These are phyloP conservation scores for Synergus itoensis DNA, from an alignment of 2,888 invertebrate genomes.

Conservation along the genomic window DNA sequence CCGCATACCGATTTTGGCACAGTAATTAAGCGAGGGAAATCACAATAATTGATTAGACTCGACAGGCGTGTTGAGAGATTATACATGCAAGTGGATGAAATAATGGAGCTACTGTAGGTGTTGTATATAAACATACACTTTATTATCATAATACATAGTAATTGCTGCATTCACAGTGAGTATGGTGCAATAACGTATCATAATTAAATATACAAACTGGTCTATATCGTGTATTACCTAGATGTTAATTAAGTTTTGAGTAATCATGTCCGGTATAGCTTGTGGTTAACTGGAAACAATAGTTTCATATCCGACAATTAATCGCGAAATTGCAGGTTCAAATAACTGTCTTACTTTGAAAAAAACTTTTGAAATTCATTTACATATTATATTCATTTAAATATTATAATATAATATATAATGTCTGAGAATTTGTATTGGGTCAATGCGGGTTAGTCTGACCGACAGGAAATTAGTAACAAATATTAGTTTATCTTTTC, in stretches of 20 bases:
- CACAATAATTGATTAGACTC: slow-evolving; percentile 58
- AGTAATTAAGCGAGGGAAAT: slow-evolving; percentile 58
- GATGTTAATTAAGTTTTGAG: slow-evolving; percentile 64
- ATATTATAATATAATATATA: too few species aligned
- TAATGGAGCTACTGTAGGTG: background rate
- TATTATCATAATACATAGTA: slow-evolving; percentile 71
- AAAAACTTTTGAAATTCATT: background rate
- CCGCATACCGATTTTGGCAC: background rate
- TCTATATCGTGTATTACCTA: slow-evolving; percentile 62
- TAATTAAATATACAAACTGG: slow-evolving; percentile 72
- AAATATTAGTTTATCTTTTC: background rate
- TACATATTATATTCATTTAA: background rate
- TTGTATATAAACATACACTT: slow-evolving; percentile 72
- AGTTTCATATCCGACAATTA: background rate
- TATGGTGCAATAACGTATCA: slow-evolving; percentile 66
- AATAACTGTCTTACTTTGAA: background rate
- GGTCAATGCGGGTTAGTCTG: background rate
- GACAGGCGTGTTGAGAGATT: slow-evolving; percentile 48
- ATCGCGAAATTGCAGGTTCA: background rate
- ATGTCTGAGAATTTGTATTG: too few species aligned
- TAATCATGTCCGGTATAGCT: slow-evolving; percentile 60
- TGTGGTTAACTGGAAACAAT: background rate
- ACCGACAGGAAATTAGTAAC: background rate
- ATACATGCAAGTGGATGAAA: slow-evolving; percentile 43
- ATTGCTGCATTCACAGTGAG: slow-evolving; percentile 71